These are phyloP conservation scores for Chirona hameri DNA, from an alignment of 2,888 invertebrate genomes.

Conservation along the genomic window DNA sequence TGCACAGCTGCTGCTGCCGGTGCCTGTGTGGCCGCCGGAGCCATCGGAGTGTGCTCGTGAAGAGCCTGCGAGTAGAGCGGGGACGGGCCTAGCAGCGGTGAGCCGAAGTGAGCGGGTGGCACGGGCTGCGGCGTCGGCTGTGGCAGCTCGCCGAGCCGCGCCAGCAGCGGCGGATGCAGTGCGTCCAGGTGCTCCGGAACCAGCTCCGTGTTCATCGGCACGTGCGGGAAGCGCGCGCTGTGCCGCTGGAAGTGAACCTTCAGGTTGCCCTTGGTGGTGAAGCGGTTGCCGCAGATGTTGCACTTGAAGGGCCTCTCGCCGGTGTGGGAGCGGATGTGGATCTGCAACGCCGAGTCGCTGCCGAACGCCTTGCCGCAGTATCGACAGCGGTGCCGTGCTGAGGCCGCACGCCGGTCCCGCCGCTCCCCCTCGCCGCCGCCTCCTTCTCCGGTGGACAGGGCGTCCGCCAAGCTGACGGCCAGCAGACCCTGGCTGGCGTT, in stretches of 20 bases:
- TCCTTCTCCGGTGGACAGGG: slow-evolving; percentile 35
- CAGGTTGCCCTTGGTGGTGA: slow-evolving; percentile 57
- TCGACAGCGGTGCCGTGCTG: slow-evolving; percentile 43
- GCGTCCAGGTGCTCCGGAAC: slow-evolving; percentile 49
- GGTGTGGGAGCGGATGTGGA: slow-evolving; percentile 52
- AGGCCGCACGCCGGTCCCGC: too few relatives aligned
- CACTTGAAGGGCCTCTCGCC: slow-evolving; percentile 44
- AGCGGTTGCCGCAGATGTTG: slow-evolving; percentile 52
- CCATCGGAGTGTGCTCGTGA: slow-evolving; percentile 47
- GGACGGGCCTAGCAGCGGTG: slow-evolving; percentile 63
- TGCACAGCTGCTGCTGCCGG: too few relatives aligned
- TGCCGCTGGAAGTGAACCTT: slow-evolving; percentile 54
- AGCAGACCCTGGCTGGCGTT: slow-evolving; percentile 79
- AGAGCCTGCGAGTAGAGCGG: slow-evolving; percentile 57
- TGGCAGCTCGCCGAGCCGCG: slow-evolving; percentile 39
- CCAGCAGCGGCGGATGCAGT: slow-evolving; percentile 42
- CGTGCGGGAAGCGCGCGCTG: slow-evolving; percentile 44
- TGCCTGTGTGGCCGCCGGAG: too few relatives aligned
- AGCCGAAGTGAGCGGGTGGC: slow-evolving; percentile 42
- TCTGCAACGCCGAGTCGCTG: slow-evolving; percentile 50
- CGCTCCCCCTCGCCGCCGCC: too few relatives aligned
- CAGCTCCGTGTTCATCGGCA: slow-evolving; percentile 47
- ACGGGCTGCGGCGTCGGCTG: slow-evolving; percentile 22
- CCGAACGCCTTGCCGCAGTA: slow-evolving; percentile 45
- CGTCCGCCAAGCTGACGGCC: slow-evolving; percentile 80